A percentile compares a stretch with the other conserved stretches of the same genome.
phyloP scores from a whole-genome alignment of 1,140 invertebrate species.

The Atta cephalotes region DNA sequence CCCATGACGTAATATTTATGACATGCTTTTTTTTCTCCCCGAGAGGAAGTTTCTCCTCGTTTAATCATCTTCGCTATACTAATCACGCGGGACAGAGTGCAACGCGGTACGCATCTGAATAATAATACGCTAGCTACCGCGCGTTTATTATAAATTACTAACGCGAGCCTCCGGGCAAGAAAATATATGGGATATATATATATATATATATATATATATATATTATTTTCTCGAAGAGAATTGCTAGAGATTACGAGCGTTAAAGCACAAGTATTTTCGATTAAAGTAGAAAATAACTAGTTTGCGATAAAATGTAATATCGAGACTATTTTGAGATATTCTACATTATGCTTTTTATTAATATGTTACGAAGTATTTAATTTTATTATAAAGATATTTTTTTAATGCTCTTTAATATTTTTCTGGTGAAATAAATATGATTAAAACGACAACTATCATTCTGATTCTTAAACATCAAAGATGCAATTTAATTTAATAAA shows the following conservation, averaged over 20 bases:
- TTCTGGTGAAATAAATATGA: not conserved
- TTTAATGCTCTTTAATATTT: not conserved
- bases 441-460: not conserved
- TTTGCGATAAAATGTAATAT: not conserved
- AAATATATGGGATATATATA: conserved; percentile 27
- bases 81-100: conserved; percentile 45
- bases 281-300: not conserved
- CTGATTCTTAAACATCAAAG: not conserved
- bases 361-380: not conserved
- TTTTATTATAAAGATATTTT: not conserved
- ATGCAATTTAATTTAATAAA: not conserved
- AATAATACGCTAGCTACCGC: conserved; percentile 41
- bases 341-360: not conserved
- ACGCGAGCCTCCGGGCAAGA: not conserved
- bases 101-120: conserved; percentile 49
- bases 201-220: too few species aligned
- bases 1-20: conserved; percentile 57
- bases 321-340: not conserved
- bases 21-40: conserved; percentile 7
- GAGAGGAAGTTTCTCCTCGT: conserved; percentile 51
- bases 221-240: conserved; percentile 25
- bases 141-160: conserved; percentile 59
- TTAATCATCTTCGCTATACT: conserved; percentile 49
- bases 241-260: not conserved
- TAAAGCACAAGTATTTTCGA: not conserved